These are phyloP conservation scores for Himalopsyche kuldschensis DNA, from an alignment of 2,888 invertebrate species.

Conservation along the genomic window DNA sequence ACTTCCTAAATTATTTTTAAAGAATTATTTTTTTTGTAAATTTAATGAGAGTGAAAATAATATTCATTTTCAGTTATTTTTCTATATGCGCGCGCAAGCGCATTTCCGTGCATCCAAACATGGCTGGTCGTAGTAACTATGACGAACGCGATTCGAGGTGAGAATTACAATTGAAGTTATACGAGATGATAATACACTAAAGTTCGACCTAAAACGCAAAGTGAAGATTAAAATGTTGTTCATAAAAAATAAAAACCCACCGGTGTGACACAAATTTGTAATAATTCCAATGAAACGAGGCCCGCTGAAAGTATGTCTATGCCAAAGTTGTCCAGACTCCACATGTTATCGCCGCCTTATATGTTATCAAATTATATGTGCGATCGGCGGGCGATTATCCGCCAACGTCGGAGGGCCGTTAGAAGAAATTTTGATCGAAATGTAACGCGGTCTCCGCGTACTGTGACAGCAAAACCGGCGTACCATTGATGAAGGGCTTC, in stretches of 20 bases:
- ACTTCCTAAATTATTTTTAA: not conserved
- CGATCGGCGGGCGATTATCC: not conserved
- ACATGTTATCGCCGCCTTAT: constrained; percentile 24
- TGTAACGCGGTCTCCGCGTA: not conserved
- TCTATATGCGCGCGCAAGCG: constrained; percentile 30
- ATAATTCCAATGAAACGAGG: constrained; percentile 4
- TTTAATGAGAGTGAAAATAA: not conserved
- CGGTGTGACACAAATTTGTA: not conserved
- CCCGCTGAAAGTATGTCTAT: constrained; percentile 10
- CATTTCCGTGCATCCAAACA: constrained; percentile 56
- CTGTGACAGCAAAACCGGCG: not conserved
- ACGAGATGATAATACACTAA: not conserved
- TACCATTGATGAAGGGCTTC: not conserved
- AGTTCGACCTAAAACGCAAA: not conserved
- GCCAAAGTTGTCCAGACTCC: constrained; percentile 21
- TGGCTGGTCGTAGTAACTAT: constrained; percentile 87
- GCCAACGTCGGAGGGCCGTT: not conserved
- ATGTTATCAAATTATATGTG: not conserved
- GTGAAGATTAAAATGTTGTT: not conserved
- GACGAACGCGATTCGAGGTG: constrained; percentile 81
- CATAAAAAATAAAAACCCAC: not conserved
- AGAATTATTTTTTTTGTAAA: not conserved
- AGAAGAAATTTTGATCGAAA: not conserved
- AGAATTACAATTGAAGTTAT: constrained; percentile 42
- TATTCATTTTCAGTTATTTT: not conserved